phyloP scores from a whole-genome alignment of 2,797 vertebrate species.

The Takifugu rubripes region DNA sequence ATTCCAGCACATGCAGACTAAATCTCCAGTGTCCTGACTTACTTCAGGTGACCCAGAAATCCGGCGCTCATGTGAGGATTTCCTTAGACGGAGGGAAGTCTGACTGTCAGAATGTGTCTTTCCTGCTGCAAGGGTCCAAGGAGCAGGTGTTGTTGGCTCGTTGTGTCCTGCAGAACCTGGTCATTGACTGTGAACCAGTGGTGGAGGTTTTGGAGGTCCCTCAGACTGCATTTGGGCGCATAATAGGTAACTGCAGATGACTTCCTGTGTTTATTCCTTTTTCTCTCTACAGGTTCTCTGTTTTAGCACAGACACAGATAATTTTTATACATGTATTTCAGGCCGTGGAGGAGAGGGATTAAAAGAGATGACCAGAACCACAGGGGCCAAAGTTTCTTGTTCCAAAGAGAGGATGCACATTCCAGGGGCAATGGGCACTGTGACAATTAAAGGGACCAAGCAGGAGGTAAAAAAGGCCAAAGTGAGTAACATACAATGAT shows the following conservation, averaged over 20 bases:
- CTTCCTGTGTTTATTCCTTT: not conserved
- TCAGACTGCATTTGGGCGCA: conserved; percentile 80
- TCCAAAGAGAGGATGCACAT: conserved; percentile 54
- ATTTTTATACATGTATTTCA: conserved; percentile 37
- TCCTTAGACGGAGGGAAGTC: conserved; percentile 45
- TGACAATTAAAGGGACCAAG: conserved; percentile 81
- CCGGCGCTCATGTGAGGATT: conserved; percentile 76
- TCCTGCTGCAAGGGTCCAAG: conserved; percentile 83
- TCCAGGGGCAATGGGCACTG: conserved; percentile 58
- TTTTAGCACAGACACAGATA: no score
- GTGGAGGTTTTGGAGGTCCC: conserved; percentile 80
- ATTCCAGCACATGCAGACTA: no score
- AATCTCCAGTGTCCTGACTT: not conserved
- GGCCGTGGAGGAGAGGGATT: conserved; percentile 86
- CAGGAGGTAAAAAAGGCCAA: conserved; percentile 82
- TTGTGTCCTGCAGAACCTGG: conserved; percentile 79
- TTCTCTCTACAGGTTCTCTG: not conserved
- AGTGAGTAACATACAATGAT: conserved; percentile 55
- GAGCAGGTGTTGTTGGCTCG: conserved; percentile 81
- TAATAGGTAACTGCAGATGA: conserved; percentile 79
- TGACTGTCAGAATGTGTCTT: conserved; percentile 53
- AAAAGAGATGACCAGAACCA: conserved; percentile 79
- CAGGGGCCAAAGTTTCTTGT: conserved; percentile 83
- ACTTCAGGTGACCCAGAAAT: conserved; percentile 79
- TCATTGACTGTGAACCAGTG: conserved; percentile 71